A percentile compares a stretch with the other conserved stretches of the same genome.
Conservation (phyloP, 2,113 vertebrate species). For the Onychostruthus taczanowskii region DNA sequence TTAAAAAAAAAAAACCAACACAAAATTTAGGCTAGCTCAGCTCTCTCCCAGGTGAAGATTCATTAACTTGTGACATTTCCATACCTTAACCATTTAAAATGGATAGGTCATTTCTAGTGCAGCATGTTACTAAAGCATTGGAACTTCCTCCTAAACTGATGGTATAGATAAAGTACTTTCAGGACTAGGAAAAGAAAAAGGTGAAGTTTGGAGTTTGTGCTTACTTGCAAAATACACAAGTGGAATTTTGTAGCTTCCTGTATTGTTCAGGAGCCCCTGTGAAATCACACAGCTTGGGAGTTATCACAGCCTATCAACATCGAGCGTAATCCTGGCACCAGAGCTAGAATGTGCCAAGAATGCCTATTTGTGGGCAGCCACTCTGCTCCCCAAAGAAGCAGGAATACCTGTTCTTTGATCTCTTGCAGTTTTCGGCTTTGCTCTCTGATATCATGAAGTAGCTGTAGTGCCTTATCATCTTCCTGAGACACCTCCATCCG, state of each 20-base stretch:
- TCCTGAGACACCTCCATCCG: conserved; percentile 98
- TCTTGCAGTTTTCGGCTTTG: conserved; percentile 98
- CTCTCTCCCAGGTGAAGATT: not conserved
- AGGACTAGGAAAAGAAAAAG: not conserved
- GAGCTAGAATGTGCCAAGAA: not conserved
- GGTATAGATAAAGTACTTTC: not conserved
- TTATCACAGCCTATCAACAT: not conserved
- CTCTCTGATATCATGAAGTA: conserved; percentile 96
- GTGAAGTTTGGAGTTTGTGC: not conserved
- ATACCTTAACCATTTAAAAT: not conserved
- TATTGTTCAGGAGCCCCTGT: not conserved
- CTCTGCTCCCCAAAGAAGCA: not conserved
- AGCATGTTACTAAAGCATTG: not conserved
- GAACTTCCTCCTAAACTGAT: not conserved
- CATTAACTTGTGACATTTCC: not conserved
- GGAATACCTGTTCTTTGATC: conserved; percentile 96
- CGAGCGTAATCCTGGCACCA: not conserved
- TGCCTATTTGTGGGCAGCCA: not conserved
- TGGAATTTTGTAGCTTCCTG: not conserved
- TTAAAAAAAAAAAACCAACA: fast-evolving
- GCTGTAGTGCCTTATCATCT: conserved; percentile 96
- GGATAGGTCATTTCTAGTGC: not conserved
- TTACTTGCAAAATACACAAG: not conserved
- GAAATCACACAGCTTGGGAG: not conserved
- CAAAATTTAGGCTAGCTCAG: not conserved